Percentiles rank a stretch among this genome's conserved stretches.
phyloP scores from a whole-genome alignment of 2,888 invertebrate genomes.

The Nymphalis polychloros region DNA sequence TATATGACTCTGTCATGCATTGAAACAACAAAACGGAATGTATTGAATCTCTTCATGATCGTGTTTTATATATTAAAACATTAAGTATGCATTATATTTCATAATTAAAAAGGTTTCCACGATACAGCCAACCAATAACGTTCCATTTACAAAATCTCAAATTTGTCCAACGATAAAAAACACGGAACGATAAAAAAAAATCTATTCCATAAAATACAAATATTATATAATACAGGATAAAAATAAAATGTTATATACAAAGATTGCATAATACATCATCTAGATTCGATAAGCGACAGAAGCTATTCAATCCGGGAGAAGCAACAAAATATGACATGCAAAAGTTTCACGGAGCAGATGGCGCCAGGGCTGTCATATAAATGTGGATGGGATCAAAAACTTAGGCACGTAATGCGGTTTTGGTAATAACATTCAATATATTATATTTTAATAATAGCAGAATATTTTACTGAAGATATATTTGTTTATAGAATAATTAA shows the following conservation, averaged over 20 bases:
- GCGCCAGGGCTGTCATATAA: slow-evolving; percentile 27
- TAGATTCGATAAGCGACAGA: slow-evolving; percentile 28
- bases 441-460: neutral
- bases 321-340: slow-evolving; percentile 44
- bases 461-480: neutral
- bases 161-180: too few relatives aligned
- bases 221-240: neutral
- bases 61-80: too few relatives aligned
- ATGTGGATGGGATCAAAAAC: slow-evolving; percentile 17
- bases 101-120: too few relatives aligned
- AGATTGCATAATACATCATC: slow-evolving; percentile 23
- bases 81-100: too few relatives aligned
- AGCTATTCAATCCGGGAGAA: slow-evolving; percentile 44
- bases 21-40: too few relatives aligned
- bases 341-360: slow-evolving; percentile 43
- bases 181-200: too few relatives aligned
- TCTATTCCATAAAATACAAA: neutral
- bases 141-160: too few relatives aligned
- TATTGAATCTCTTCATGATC: too few relatives aligned
- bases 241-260: slow-evolving; percentile 15
- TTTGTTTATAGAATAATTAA: neutral
- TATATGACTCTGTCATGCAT: too few relatives aligned
- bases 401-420: slow-evolving; percentile 13
- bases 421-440: slow-evolving; percentile 2
- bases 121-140: too few relatives aligned